Conservation (phyloP, 2,888 invertebrate genomes). For the Drosophila bunnanda region DNA sequence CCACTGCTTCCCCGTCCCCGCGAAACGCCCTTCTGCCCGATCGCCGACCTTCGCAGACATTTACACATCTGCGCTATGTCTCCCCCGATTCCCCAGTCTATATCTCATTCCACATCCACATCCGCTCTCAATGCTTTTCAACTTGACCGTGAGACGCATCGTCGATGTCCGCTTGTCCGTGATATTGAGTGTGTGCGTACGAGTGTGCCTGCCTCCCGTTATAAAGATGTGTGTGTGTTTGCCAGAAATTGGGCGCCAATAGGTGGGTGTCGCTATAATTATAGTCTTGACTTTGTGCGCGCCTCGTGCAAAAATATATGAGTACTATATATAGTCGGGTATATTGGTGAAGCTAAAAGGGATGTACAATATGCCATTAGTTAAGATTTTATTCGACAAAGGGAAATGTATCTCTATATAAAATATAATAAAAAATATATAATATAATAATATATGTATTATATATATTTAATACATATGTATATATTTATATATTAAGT, state of each 20-base stretch:
- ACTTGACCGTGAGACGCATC: constrained; percentile 75
- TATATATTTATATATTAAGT: too few species aligned
- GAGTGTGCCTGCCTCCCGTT: constrained; percentile 6
- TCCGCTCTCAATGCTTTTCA: constrained; percentile 76
- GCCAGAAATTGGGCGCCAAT: constrained; percentile 77
- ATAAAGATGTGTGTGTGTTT: constrained; percentile 34
- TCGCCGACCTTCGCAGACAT: constrained; percentile 57
- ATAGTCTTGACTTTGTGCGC: constrained; percentile 80
- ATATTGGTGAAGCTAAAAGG: background rate
- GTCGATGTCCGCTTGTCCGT: constrained; percentile 54
- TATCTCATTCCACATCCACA: constrained; percentile 49
- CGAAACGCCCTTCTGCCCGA: constrained; percentile 34
- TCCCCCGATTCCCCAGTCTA: constrained; percentile 9
- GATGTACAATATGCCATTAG: background rate
- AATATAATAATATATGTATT: too few species aligned
- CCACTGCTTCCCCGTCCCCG: background rate
- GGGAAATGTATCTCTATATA: too few species aligned
- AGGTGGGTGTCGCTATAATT: constrained; percentile 82
- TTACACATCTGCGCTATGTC: constrained; percentile 33
- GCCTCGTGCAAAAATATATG: constrained; percentile 75
- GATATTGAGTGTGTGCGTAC: constrained; percentile 56
- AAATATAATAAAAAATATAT: too few species aligned
- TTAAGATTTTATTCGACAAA: too few species aligned
- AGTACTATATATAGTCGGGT: constrained; percentile 13
- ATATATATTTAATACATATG: too few species aligned